A percentile compares a stretch with the other conserved stretches of the same genome.
Conservation (phyloP, 2,888 invertebrate genomes). For the Tyria jacobaeae region DNA sequence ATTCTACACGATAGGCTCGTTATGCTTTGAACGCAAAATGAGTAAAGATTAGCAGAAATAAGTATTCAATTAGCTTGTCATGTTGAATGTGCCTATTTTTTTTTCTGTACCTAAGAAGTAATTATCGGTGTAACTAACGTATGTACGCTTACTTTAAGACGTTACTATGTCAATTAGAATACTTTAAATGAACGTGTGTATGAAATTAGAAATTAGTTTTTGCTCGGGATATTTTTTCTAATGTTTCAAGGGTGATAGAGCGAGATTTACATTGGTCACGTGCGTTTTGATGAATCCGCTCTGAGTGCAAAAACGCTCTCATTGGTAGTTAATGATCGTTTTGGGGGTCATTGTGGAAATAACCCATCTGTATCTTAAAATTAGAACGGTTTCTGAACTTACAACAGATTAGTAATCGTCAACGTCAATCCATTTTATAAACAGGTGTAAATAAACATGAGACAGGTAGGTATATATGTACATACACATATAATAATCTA, state of each 20-base stretch:
- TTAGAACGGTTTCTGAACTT: not conserved
- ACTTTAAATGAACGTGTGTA: conserved; percentile 25
- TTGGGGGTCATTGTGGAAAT: conserved; percentile 4
- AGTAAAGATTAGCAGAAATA: conserved; percentile 74
- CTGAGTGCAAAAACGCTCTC: conserved; percentile 27
- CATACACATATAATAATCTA: not conserved
- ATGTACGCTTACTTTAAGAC: conserved; percentile 33
- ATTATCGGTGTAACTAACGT: conserved; percentile 58
- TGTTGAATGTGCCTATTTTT: conserved; percentile 60
- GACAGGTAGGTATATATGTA: not conserved
- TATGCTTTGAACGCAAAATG: conserved; percentile 67
- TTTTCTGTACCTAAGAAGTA: conserved; percentile 43
- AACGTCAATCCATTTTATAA: not conserved
- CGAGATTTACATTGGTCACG: conserved; percentile 66
- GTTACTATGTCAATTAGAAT: conserved; percentile 41
- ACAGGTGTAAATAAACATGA: not conserved
- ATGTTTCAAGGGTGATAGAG: conserved; percentile 56
- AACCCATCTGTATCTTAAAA: not conserved
- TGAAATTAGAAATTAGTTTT: conserved; percentile 26
- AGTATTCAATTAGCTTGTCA: conserved; percentile 69
- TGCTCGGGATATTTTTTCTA: conserved; percentile 45
- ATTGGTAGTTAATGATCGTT: conserved; percentile 10
- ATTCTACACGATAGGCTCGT: conserved; percentile 66
- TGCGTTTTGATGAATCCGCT: conserved; percentile 55
- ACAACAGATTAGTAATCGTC: not conserved